Conservation (phyloP, 2,113 vertebrate genomes). For the Podarcis muralis region DNA sequence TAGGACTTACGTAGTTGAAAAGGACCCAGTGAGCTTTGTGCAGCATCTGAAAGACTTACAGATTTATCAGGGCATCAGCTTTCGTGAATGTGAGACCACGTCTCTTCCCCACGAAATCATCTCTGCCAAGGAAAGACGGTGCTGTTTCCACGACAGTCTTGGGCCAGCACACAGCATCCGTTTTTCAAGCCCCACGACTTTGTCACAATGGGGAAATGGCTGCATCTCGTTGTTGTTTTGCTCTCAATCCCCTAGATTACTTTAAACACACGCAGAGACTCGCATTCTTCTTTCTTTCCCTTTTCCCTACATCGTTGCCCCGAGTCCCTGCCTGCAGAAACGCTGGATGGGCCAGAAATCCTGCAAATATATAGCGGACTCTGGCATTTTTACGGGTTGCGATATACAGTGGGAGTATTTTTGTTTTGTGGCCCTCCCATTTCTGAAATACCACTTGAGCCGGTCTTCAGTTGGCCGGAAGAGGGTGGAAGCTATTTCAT, state of each 20-base stretch:
- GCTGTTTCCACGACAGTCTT: not conserved
- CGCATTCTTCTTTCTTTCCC: not conserved
- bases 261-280: not conserved
- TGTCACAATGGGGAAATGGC: not conserved
- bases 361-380: not conserved
- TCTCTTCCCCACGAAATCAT: too few species aligned
- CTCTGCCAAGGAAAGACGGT: too few species aligned
- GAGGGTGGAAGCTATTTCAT: not conserved
- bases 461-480: not conserved
- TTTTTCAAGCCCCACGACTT: not conserved
- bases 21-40: too few species aligned
- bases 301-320: not conserved
- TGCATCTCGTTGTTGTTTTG: not conserved
- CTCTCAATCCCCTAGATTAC: not conserved
- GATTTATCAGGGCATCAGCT: too few species aligned
- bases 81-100: too few species aligned
- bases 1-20: too few species aligned
- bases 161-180: not conserved
- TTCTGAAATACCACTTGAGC: not conserved
- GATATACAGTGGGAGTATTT: not conserved
- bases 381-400: not conserved
- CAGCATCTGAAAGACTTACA: too few species aligned
- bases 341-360: not conserved
- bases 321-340: not conserved
- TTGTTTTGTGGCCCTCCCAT: constrained; percentile 4